These are phyloP conservation scores for Rhingia rostrata DNA, from an alignment of 2,888 invertebrate species.

Conservation along the genomic window DNA sequence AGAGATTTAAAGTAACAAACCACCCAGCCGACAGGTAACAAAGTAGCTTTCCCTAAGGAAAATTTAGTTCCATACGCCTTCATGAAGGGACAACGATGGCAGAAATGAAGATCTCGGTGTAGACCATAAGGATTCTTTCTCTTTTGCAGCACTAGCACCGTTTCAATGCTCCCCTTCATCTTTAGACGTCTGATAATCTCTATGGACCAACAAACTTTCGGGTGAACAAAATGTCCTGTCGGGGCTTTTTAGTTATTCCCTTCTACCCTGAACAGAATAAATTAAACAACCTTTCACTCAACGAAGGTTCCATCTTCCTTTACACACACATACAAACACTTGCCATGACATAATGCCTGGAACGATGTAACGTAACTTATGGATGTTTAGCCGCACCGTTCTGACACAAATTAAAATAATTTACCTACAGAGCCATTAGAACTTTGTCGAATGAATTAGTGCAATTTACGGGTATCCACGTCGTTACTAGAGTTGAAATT, in stretches of 20 bases:
- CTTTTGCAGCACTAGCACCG: too few species aligned
- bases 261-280: too few species aligned
- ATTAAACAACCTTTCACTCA: background rate
- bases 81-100: too few species aligned
- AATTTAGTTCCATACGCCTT: slow-evolving; percentile 12
- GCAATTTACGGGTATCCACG: slow-evolving; percentile 20
- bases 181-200: slow-evolving; percentile 1
- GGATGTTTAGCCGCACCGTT: slow-evolving; percentile 41
- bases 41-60: slow-evolving; percentile 23
- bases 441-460: slow-evolving; percentile 46
- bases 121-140: too few species aligned
- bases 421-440: slow-evolving; percentile 37
- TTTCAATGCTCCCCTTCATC: too few species aligned
- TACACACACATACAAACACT: too few species aligned
- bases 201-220: slow-evolving; percentile 21
- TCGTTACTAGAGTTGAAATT: slow-evolving; percentile 27
- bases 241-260: slow-evolving; percentile 37
- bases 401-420: slow-evolving; percentile 56
- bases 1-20: slow-evolving; percentile 5
- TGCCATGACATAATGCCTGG: background rate
- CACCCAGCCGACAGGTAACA: slow-evolving; percentile 28
- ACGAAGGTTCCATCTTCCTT: background rate
- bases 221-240: slow-evolving; percentile 28
- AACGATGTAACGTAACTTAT: slow-evolving; percentile 17
- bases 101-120: too few species aligned